Base-by-base conservation (phyloP, 2,797 vertebrate species). In the Capromys pilorides region DNA sequence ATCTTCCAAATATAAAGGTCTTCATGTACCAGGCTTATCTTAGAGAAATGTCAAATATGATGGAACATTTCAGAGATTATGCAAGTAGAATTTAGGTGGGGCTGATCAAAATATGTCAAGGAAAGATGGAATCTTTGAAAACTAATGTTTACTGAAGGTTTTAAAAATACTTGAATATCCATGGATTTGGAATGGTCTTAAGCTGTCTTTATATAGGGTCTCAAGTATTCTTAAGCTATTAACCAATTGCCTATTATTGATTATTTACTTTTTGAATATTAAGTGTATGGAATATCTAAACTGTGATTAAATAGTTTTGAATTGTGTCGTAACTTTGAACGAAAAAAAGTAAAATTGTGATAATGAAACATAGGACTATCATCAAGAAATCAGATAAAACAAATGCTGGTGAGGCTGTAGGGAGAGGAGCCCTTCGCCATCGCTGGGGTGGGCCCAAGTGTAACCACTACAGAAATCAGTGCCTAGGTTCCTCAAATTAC, bases 121-220 rank as follows among this genome's bases (percentile, higher is more conserved):
- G 51, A 94, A n/a, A 11, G 82, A 26, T 36, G 3, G 7, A 66
- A 86, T 90, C 94, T 84, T 92, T 95, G 51, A 8, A 90, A 95
- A 97, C 64, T 77, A 87, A 57, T 67, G 62, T 88, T 89, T 57
- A 78, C 36, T 62, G 91, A 78, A 79, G 22, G 21, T n/a, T 86
- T 73, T 64, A 71, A 69, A 31, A 19, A 54, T 89, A 86, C 49
- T 4, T 45, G 79, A 54, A 64, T 71, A 71, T 78, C 11, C 59
- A 61, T 6, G 66, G 13, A 71, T 88, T 88, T 11, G 86, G 45
- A 93, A 26, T 86, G 8, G 39, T 14, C 16, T 18, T 80, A n/a
- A 93, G 78, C 0, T 91, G 57, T 36, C 24, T 78, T 83, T 59
- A 77, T 59, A 83, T 83, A 71, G 83, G 88, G 2, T 7, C 14